Conservation (phyloP, 2,797 vertebrate species). For the Pangasius larnaudii region DNA sequence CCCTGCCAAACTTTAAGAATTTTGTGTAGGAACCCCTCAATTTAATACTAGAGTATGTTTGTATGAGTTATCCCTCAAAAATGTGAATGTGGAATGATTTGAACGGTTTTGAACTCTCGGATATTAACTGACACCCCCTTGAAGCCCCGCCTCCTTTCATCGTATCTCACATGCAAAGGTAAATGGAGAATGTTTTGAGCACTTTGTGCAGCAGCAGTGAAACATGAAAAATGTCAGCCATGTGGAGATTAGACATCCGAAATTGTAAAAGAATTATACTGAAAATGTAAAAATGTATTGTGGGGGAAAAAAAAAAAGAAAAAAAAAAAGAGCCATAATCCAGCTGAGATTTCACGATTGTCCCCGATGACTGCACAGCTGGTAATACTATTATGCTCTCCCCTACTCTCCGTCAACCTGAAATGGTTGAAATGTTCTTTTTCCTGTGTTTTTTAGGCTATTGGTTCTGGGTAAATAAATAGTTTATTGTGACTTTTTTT, state of each 20-base stretch:
- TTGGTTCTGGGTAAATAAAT: not conserved
- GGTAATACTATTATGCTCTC: not conserved
- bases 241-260: not conserved
- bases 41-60: not conserved
- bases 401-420: not conserved
- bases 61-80: not conserved
- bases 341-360: not conserved
- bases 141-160: not conserved
- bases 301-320: not conserved
- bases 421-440: not conserved
- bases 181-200: not conserved
- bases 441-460: not conserved
- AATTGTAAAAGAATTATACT: not conserved
- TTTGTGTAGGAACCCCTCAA: not conserved
- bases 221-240: not conserved
- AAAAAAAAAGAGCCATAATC: not conserved
- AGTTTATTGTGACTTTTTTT: not conserved
- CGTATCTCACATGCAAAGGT: not conserved
- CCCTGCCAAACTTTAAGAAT: not conserved
- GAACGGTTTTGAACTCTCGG: not conserved
- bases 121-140: not conserved
- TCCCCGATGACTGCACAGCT: constrained; percentile 2
- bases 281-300: not conserved
- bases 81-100: not conserved
- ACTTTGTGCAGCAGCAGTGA: not conserved